A percentile compares a stretch with the other conserved stretches of the same genome.
Evolutionary conservation across 2,888 invertebrate species (phyloP).

Genomic region (Malachius bipustulatus): DNA sequence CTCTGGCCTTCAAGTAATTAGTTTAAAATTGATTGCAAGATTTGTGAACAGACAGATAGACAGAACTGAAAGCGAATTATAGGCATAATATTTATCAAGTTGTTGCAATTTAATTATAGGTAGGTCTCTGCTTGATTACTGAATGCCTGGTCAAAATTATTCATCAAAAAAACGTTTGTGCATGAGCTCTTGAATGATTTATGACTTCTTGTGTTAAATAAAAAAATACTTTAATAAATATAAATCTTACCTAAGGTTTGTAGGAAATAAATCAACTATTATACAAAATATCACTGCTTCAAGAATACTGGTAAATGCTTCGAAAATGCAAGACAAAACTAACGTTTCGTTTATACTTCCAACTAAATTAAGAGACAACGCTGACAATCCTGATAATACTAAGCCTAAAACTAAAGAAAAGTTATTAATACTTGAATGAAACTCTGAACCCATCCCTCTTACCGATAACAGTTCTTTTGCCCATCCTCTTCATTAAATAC

Average conservation of each 20-base stretch:
- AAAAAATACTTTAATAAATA: not conserved
- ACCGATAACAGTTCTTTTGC: conserved; percentile 47
- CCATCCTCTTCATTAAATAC: conserved; percentile 44
- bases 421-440: conserved; percentile 11
- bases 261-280: conserved; percentile 42
- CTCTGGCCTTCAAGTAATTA: no score
- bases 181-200: no score
- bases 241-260: conserved; percentile 19
- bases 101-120: no score
- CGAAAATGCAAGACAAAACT: conserved; percentile 45
- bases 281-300: conserved; percentile 49
- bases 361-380: conserved; percentile 44
- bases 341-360: conserved; percentile 43
- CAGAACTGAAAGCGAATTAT: no score
- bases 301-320: conserved; percentile 47
- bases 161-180: no score
- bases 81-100: no score
- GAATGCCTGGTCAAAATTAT: no score
- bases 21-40: no score
- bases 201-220: no score
- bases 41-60: no score
- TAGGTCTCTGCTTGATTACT: no score
- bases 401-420: conserved; percentile 44
- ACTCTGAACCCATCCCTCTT: conserved; percentile 22
- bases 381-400: conserved; percentile 43